A percentile compares a stretch with the other conserved stretches of the same genome.
Conservation (phyloP, 2,888 invertebrate species). For the Torymus tubicola region DNA sequence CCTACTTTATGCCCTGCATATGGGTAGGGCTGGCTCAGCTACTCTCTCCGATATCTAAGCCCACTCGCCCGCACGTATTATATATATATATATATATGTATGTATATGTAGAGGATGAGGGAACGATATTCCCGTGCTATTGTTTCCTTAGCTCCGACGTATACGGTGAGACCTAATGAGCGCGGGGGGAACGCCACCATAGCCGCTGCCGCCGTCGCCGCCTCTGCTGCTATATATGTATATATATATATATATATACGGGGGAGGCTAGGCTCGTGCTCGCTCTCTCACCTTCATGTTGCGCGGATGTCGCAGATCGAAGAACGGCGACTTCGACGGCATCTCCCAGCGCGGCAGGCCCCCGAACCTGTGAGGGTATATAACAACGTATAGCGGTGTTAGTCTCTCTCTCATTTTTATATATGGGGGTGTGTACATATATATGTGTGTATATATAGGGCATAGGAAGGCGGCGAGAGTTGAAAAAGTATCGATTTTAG, state of each 20-base stretch:
- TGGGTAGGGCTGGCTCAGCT: constrained; percentile 58
- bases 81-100: no score
- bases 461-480: neutral
- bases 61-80: no score
- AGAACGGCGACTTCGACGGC: constrained; percentile 64
- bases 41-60: constrained; percentile 5
- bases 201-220: no score
- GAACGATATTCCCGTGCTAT: constrained; percentile 17
- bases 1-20: constrained; percentile 55
- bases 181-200: neutral
- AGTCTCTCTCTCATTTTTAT: no score
- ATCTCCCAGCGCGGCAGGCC: constrained; percentile 67
- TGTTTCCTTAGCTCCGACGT: constrained; percentile 11
- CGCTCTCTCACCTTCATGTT: constrained; percentile 72
- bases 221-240: no score
- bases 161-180: constrained; percentile 10
- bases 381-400: neutral
- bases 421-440: no score
- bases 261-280: neutral
- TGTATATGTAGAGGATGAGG: neutral
- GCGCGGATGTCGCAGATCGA: constrained; percentile 75
- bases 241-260: no score
- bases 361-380: constrained; percentile 47
- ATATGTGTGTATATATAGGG: no score
- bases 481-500: constrained; percentile 44